Evolutionary conservation across 2,888 invertebrate genomes (phyloP), one percentile per base, ranked within the genome.

Genomic region (Falcaria lacertinaria): DNA sequence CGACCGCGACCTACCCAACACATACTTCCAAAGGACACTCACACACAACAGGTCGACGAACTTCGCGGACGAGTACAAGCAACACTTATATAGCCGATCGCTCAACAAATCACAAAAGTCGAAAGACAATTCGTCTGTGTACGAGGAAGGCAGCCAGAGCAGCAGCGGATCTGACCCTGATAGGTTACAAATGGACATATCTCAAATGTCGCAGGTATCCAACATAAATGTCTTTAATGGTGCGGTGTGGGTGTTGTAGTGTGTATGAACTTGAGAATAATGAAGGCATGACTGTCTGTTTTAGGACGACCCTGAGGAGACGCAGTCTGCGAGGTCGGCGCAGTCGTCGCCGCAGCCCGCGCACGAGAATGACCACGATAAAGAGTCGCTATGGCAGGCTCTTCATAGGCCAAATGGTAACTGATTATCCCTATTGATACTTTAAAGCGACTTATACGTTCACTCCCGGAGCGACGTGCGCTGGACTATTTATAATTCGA

Each of bases 81-180:
- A 78, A 48, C 83, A 85, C 43, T 69, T 75, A 28, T 87, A 70
- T 49, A 77, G 74, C 4, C 63, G 77, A 38, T 48, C 73, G 16
- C 61, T 59, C 22, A 73, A 60, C 45, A 84, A 79, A 63, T 60
- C 68, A 43, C 80, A 79, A 60, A 56, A 65, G 16, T 54, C 74
- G 15, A 84, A 88, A 52, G 91, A 91, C 46, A 90, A 85, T 52
- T 74, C 89, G 41, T 85, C 89, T 22, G 88, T 88, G 43, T 91
- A 88, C 50, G 90, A 91, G 53, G 91, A 91, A 35, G 91, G 91
- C 66, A 92, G 92, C 63, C 90, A 91, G 52, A 93, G 91, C 72
- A 93, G 93, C 72, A 93, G 92, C 69, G 93, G 93, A 54, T 94
- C 94, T 0, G 95, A 95, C 82, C 94, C 94, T 1, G 94, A 93